Percentiles rank a stretch among this genome's conserved stretches.
Conservation (phyloP, 1,140 invertebrate species). For the Drosophila funebris region DNA sequence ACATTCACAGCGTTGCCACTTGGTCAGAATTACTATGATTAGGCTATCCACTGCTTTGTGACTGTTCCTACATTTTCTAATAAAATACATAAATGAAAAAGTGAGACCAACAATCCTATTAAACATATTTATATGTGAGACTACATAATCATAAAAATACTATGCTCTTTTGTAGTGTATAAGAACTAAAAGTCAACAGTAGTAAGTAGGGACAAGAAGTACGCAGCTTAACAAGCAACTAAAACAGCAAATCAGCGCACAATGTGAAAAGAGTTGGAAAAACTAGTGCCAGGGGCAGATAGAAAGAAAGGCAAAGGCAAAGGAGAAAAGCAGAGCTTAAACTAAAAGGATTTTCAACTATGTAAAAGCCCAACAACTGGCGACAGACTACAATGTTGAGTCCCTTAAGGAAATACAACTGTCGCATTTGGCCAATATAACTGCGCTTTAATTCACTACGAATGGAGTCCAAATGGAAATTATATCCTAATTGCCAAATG, state of each 20-base stretch:
- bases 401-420: constrained; percentile 7
- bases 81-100: too few species aligned
- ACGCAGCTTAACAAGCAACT: constrained; percentile 69
- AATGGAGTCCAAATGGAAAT: constrained; percentile 4
- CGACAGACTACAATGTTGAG: neutral
- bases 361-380: constrained; percentile 7
- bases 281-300: constrained; percentile 9
- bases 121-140: neutral
- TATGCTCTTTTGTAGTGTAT: neutral
- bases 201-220: constrained; percentile 69
- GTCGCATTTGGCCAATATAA: constrained; percentile 12
- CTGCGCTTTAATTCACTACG: constrained; percentile 26
- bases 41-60: too few species aligned
- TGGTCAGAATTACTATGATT: too few species aligned
- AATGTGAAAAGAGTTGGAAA: constrained; percentile 66
- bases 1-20: too few species aligned
- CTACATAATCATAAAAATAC: neutral
- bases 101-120: too few species aligned
- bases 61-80: too few species aligned
- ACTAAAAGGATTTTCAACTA: constrained; percentile 45
- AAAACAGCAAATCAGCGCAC: constrained; percentile 68
- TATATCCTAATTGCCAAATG: constrained; percentile 15
- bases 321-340: constrained; percentile 36
- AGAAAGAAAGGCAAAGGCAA: constrained; percentile 23
- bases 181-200: constrained; percentile 69